Evolutionary conservation across 1,140 invertebrate genomes (phyloP).

Genomic region (Bicyclus anynana): DNA sequence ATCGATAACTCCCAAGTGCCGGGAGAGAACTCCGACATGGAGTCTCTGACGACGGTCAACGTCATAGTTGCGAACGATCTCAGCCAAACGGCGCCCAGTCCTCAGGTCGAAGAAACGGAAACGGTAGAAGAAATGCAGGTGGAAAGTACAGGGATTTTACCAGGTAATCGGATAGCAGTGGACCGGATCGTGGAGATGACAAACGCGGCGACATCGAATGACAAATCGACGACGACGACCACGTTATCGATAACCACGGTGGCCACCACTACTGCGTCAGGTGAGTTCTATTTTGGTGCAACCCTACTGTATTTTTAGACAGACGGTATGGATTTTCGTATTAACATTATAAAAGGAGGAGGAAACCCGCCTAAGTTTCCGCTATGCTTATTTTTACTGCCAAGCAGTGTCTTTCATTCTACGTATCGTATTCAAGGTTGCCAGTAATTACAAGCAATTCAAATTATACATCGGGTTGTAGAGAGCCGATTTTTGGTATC

Average conservation of each 20-base stretch:
- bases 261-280: conserved; percentile 68
- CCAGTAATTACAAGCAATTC: too few relatives aligned
- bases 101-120: conserved; percentile 42
- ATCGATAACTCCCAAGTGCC: conserved; percentile 64
- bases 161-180: conserved; percentile 60
- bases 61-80: conserved; percentile 70
- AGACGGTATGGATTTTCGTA: not conserved
- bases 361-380: too few relatives aligned
- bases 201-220: conserved; percentile 36
- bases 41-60: conserved; percentile 70
- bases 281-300: conserved; percentile 38
- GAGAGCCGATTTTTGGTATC: too few relatives aligned
- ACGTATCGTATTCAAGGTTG: too few relatives aligned
- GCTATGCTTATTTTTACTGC: too few relatives aligned
- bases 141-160: conserved; percentile 46
- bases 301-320: not conserved
- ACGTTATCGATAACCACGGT: conserved; percentile 34
- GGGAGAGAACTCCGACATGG: conserved; percentile 59
- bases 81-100: conserved; percentile 41
- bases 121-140: conserved; percentile 29
- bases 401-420: too few relatives aligned
- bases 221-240: conserved; percentile 34
- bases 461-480: too few relatives aligned
- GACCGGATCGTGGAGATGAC: conserved; percentile 66
- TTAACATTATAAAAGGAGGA: too few relatives aligned